Evolutionary conservation across 2,797 vertebrate genomes (phyloP).

Genomic region (Sphenopsis melanotis): DNA sequence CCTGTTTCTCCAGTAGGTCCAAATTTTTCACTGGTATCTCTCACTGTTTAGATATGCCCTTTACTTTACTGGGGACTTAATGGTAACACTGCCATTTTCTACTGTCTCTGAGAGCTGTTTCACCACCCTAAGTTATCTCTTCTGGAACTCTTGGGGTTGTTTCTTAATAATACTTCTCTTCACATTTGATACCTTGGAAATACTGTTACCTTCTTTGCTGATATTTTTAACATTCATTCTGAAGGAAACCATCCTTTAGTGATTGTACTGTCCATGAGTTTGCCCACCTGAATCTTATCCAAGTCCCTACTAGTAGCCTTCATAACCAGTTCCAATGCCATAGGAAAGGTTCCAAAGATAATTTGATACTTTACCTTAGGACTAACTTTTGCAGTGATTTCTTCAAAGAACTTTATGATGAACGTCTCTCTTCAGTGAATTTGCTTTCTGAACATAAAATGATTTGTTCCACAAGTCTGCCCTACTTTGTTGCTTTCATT

Average conservation of each 20-base stretch:
- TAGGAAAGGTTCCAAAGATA: background rate
- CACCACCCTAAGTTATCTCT: background rate
- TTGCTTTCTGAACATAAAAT: background rate
- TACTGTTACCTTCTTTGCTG: background rate
- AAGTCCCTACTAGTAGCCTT: background rate
- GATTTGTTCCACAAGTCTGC: background rate
- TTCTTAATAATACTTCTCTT: background rate
- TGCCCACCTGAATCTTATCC: background rate
- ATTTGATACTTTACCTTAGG: background rate
- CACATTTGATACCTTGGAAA: background rate
- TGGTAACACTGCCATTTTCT: background rate
- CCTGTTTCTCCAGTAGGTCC: background rate
- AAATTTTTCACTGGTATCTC: background rate
- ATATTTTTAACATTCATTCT: background rate
- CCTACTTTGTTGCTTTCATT: background rate
- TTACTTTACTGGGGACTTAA: background rate
- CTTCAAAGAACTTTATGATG: background rate
- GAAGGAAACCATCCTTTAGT: background rate
- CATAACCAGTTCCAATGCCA: background rate
- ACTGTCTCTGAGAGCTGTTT: background rate
- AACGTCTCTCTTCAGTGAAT: background rate
- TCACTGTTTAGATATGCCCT: background rate
- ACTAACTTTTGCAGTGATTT: background rate
- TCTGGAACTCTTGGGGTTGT: background rate
- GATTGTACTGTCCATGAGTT: background rate